Evolutionary conservation across 2,113 vertebrate species (phyloP).

Genomic region (Corydoras maculifer): DNA sequence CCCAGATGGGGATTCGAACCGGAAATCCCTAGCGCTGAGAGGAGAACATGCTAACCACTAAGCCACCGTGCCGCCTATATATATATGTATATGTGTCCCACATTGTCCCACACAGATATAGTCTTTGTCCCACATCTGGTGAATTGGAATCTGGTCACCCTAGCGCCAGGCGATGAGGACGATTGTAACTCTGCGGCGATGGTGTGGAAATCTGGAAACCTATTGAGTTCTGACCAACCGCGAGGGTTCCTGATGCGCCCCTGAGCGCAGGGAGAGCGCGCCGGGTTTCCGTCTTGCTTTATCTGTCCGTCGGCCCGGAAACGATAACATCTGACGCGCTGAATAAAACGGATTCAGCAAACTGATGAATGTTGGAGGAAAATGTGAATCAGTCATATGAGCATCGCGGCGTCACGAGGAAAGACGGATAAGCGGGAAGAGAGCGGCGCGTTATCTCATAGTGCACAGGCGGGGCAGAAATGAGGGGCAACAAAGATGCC

Average conservation of each 20-base stretch:
- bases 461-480: conserved; percentile 51
- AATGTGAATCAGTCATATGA: conserved; percentile 50
- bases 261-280: conserved; percentile 53
- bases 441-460: conserved; percentile 40
- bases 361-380: conserved; percentile 54
- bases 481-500: conserved; percentile 55
- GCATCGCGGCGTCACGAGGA: conserved; percentile 30
- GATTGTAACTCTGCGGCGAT: too few species aligned
- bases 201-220: too few species aligned
- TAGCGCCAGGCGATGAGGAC: too few species aligned
- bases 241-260: conserved; percentile 44
- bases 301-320: conserved; percentile 57
- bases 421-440: conserved; percentile 15
- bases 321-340: conserved; percentile 56
- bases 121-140: too few species aligned
- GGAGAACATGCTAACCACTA: too few species aligned
- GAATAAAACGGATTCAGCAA: conserved; percentile 55
- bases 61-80: too few species aligned
- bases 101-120: too few species aligned
- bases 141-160: too few species aligned
- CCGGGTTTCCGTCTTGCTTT: conserved; percentile 50
- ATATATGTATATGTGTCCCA: too few species aligned
- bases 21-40: too few species aligned
- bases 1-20: too few species aligned
- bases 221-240: too few species aligned